A percentile compares a stretch with the other conserved stretches of the same genome.
Conservation (phyloP, 2,888 invertebrate genomes). For the Drosophila paranaensis region DNA sequence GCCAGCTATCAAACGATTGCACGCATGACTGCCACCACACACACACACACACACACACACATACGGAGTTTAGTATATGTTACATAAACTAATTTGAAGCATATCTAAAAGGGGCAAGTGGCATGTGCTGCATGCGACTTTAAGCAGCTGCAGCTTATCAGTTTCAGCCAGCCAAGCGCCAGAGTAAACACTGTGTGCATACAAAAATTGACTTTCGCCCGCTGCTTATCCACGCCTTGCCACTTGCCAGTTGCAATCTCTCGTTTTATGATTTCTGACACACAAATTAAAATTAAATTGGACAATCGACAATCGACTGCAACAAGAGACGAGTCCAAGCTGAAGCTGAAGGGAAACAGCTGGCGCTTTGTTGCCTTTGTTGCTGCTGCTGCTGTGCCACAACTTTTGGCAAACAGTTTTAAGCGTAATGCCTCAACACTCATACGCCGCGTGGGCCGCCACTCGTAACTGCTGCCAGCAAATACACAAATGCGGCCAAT, state of each 20-base stretch:
- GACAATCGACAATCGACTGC: conserved; percentile 43
- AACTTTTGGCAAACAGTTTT: conserved; percentile 53
- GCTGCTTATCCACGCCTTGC: conserved; percentile 46
- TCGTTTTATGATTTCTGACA: conserved; percentile 28
- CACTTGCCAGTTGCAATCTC: conserved; percentile 19
- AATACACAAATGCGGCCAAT: conserved; percentile 68
- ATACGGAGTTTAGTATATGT: conserved; percentile 21
- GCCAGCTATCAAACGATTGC: conserved; percentile 64
- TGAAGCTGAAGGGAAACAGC: conserved; percentile 10
- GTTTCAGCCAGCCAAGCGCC: conserved; percentile 29
- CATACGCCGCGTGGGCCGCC: conserved; percentile 49
- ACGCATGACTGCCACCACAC: conserved; percentile 60
- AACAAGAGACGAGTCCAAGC: conserved; percentile 6
- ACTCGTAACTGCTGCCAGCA: conserved; percentile 26
- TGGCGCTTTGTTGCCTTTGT: conserved; percentile 17
- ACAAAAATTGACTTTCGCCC: conserved; percentile 31
- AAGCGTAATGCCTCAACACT: conserved; percentile 51
- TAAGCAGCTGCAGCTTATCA: conserved; percentile 64
- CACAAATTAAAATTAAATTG: conserved; percentile 60
- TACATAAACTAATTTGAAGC: conserved; percentile 40
- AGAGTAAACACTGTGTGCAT: conserved; percentile 38
- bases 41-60: conserved; percentile 7
- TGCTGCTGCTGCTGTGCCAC: conserved; percentile 1
- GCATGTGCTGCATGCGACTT: conserved; percentile 40
- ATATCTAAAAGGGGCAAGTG: conserved; percentile 26